These are phyloP conservation scores for Peromyscus polionotus DNA, from an alignment of 2,113 vertebrate genomes.

Conservation along the genomic window DNA sequence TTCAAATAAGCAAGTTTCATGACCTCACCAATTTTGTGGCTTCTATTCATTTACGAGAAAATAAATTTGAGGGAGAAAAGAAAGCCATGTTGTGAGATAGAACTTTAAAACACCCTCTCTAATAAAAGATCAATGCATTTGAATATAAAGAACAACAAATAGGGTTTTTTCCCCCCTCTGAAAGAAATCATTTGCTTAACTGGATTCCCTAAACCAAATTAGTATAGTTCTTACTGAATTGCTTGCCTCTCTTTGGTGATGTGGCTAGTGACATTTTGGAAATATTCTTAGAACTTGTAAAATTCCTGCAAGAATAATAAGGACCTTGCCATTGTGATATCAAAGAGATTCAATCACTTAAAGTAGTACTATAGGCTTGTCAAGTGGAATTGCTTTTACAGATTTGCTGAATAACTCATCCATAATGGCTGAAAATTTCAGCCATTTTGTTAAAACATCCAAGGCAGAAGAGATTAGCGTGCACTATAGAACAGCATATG, in stretches of 20 bases:
- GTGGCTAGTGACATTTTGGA: constrained; percentile 77
- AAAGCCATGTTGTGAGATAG: constrained; percentile 52
- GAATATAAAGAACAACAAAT: constrained; percentile 56
- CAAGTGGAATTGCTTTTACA: constrained; percentile 82
- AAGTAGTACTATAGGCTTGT: constrained; percentile 80
- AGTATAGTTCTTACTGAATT: constrained; percentile 68
- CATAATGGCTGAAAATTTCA: constrained; percentile 78
- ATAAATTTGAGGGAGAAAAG: constrained; percentile 73
- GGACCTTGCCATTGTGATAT: constrained; percentile 76
- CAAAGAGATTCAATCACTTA: constrained; percentile 83
- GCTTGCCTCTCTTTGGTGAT: constrained; percentile 70
- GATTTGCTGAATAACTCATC: constrained; percentile 81
- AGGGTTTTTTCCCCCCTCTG: not conserved
- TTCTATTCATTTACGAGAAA: constrained; percentile 86
- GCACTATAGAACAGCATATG: constrained; percentile 55
- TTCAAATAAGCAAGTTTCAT: constrained; percentile 90
- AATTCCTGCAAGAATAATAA: constrained; percentile 82
- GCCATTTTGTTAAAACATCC: constrained; percentile 78
- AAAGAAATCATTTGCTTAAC: constrained; percentile 75
- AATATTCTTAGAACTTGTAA: constrained; percentile 82
- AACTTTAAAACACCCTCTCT: constrained; percentile 47
- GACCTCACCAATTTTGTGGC: constrained; percentile 88
- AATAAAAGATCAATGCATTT: constrained; percentile 74
- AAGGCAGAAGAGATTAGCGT: constrained; percentile 78
- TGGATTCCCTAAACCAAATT: constrained; percentile 68